These are phyloP conservation scores for Pristionchus fissidentatus DNA, from an alignment of 2,888 invertebrate genomes.

Conservation along the genomic window DNA sequence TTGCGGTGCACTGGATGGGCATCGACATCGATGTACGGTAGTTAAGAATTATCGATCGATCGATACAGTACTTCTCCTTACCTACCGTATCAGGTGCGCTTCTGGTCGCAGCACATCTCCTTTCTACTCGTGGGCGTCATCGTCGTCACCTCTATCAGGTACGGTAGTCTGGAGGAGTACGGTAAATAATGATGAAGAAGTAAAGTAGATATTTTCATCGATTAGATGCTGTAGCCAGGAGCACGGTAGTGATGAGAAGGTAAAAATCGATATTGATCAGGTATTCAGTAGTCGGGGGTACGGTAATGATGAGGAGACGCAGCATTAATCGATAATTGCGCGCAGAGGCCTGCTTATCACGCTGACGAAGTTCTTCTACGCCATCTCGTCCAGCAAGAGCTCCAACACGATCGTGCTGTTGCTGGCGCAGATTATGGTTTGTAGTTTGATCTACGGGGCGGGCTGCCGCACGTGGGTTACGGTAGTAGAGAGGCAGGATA, in stretches of 20 bases:
- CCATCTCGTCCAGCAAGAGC: constrained; percentile 97
- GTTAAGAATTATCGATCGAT: neutral
- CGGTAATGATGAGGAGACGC: neutral
- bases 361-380: constrained; percentile 99
- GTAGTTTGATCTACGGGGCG: too few relatives aligned
- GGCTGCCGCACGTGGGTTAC: neutral
- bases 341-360: constrained; percentile 86
- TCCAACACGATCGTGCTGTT: constrained; percentile 97
- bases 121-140: constrained; percentile 97
- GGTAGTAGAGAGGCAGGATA: neutral
- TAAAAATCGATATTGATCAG: neutral
- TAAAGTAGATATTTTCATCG: neutral
- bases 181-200: neutral
- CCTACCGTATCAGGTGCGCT: constrained; percentile 82
- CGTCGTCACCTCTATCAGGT: constrained; percentile 95
- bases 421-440: constrained; percentile 95
- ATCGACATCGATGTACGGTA: constrained; percentile 86
- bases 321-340: neutral
- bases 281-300: neutral
- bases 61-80: neutral
- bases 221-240: neutral
- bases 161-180: too few relatives aligned
- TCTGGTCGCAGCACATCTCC: constrained; percentile 99
- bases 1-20: constrained; percentile 95
- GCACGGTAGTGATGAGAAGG: neutral